Evolutionary conservation across 2,113 vertebrate species (phyloP).

Genomic region (Myxocyprinus asiaticus): DNA sequence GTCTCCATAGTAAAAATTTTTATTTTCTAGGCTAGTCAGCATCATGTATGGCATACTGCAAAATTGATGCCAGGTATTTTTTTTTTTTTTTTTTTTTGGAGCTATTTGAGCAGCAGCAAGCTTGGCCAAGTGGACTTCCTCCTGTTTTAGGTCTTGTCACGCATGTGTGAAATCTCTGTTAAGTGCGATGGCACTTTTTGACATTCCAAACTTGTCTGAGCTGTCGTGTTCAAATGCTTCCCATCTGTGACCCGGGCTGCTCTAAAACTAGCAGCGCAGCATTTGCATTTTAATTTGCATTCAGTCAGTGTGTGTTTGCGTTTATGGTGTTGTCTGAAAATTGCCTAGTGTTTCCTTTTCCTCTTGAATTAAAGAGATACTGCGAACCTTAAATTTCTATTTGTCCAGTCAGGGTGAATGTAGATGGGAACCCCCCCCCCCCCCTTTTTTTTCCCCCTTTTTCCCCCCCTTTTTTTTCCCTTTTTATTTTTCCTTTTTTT

Average conservation of each 20-base stretch:
- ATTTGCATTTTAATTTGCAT: conserved; percentile 80
- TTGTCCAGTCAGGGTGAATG: conserved; percentile 53
- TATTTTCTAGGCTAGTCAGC: not conserved
- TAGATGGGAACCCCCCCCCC: conserved; percentile 48
- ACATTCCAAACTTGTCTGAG: conserved; percentile 35
- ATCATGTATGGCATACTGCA: not conserved
- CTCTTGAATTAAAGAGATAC: conserved; percentile 59
- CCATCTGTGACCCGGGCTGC: conserved; percentile 68
- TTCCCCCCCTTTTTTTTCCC: no score
- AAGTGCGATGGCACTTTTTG: conserved; percentile 12
- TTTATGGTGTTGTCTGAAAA: conserved; percentile 47
- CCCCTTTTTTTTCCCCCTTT: no score
- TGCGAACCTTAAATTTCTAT: conserved; percentile 61
- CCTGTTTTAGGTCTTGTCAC: not conserved
- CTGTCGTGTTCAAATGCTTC: conserved; percentile 46
- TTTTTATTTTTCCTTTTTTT: no score
- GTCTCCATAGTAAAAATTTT: not conserved
- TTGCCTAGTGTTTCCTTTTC: conserved; percentile 65
- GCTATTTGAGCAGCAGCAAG: not conserved
- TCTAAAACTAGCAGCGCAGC: conserved; percentile 63
- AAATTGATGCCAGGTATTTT: not conserved
- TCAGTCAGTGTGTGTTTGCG: conserved; percentile 62
- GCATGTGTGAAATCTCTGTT: not conserved
- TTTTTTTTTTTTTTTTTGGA: not conserved
- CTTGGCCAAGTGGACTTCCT: conserved; percentile 9